phyloP scores from a whole-genome alignment of 2,888 invertebrate species.

The Oscheius myriophilus region DNA sequence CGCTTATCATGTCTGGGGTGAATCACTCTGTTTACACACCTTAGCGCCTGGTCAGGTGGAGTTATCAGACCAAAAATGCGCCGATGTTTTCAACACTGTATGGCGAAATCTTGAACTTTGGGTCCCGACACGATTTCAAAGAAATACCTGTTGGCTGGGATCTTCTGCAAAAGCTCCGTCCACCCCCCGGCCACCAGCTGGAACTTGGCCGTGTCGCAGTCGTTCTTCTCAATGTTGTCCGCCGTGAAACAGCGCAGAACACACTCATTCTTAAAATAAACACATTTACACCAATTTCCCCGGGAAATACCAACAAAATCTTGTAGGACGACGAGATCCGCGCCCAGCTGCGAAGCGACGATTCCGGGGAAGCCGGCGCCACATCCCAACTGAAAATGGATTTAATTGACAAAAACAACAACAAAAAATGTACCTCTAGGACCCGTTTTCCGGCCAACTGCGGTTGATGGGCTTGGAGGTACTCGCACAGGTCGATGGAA shows the following conservation, averaged over 20 bases:
- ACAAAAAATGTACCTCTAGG: conserved; percentile 77
- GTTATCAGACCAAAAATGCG: no score
- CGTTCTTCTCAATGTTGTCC: conserved; percentile 48
- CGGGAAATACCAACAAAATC: conserved; percentile 83
- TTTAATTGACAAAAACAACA: neutral
- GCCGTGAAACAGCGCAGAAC: conserved; percentile 60
- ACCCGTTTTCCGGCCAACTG: conserved; percentile 74
- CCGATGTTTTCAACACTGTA: no score
- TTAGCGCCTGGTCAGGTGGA: no score
- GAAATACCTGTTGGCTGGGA: conserved; percentile 6
- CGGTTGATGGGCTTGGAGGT: conserved; percentile 75
- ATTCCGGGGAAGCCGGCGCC: conserved; percentile 90
- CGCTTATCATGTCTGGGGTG: no score
- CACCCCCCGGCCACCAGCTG: conserved; percentile 27
- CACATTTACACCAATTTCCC: conserved; percentile 74
- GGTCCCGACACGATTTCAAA: no score
- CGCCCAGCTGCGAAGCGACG: conserved; percentile 79
- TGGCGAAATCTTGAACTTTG: no score
- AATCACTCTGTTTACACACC: no score
- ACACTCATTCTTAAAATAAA: conserved; percentile 55
- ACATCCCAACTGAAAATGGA: conserved; percentile 80
- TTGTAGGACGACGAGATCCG: conserved; percentile 82
- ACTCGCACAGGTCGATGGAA: conserved; percentile 82
- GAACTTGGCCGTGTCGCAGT: conserved; percentile 27
- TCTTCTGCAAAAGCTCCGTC: conserved; percentile 1